phyloP scores from a whole-genome alignment of 2,888 invertebrate genomes.

The Eupsilia transversa region DNA sequence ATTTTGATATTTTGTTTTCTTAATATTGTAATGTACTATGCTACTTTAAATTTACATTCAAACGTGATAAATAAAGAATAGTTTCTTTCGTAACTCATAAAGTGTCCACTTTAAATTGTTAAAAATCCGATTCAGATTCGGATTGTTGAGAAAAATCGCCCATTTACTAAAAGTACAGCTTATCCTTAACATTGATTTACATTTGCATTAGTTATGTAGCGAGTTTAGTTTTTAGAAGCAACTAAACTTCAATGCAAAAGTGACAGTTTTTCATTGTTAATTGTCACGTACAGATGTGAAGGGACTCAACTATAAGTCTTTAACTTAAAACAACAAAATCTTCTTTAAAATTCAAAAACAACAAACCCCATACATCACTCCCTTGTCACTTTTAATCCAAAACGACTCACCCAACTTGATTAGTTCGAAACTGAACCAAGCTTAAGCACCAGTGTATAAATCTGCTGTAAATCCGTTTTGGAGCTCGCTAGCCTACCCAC shows the following conservation, averaged over 20 bases:
- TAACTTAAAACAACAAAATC: background rate
- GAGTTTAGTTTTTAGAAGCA: background rate
- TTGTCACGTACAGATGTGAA: background rate
- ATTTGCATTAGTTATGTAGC: background rate
- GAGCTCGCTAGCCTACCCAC: slow-evolving; percentile 30
- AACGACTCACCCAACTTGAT: slow-evolving; percentile 54
- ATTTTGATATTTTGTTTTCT: slow-evolving; percentile 8
- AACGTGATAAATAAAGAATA: background rate
- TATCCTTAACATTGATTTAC: background rate
- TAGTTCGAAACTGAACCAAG: slow-evolving; percentile 54
- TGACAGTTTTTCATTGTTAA: background rate
- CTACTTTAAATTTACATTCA: background rate
- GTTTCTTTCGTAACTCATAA: background rate
- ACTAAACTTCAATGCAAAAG: background rate
- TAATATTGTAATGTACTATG: background rate
- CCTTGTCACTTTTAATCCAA: slow-evolving; percentile 30
- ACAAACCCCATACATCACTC: slow-evolving; percentile 29
- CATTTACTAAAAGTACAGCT: background rate
- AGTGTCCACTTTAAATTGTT: too few relatives aligned
- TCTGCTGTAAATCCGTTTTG: slow-evolving; percentile 60
- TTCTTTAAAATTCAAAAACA: slow-evolving; percentile 16
- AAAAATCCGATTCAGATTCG: too few relatives aligned
- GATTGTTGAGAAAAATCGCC: background rate
- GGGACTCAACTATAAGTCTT: background rate
- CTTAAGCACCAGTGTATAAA: slow-evolving; percentile 60